Percentiles rank a stretch among this genome's conserved stretches.
These are phyloP conservation scores for Ctenoplectra terminalis DNA, from an alignment of 1,140 invertebrate genomes.

Conservation along the genomic window DNA sequence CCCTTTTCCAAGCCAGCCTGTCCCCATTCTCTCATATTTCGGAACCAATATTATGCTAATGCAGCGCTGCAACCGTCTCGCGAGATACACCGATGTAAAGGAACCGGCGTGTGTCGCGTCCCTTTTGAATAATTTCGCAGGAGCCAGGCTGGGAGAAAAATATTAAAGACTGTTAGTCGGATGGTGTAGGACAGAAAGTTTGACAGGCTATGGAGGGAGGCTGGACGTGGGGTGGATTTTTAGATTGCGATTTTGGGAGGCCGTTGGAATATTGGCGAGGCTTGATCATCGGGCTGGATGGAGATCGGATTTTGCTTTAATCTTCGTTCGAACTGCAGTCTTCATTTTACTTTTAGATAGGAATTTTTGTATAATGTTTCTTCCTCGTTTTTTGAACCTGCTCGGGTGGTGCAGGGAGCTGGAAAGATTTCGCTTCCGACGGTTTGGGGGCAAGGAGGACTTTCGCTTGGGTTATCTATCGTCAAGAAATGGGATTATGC, in stretches of 20 bases:
- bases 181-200: not conserved
- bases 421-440: no score
- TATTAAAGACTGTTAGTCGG: constrained; percentile 8
- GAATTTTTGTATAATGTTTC: no score
- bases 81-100: constrained; percentile 53
- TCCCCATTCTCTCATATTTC: constrained; percentile 71
- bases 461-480: no score
- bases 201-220: not conserved
- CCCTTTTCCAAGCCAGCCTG: constrained; percentile 6
- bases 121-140: constrained; percentile 63
- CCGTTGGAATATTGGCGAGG: no score
- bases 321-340: no score
- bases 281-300: no score
- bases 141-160: constrained; percentile 8
- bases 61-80: constrained; percentile 22
- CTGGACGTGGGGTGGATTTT: not conserved
- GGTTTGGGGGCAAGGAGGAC: no score
- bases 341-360: no score
- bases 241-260: not conserved
- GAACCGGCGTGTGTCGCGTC: constrained; percentile 39
- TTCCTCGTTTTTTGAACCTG: no score
- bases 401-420: no score
- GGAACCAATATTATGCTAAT: constrained; percentile 79
- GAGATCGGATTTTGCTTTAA: not conserved
- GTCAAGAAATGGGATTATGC: no score